These are phyloP conservation scores for Ophion ventricosus DNA, from an alignment of 2,888 invertebrate species.

Conservation along the genomic window DNA sequence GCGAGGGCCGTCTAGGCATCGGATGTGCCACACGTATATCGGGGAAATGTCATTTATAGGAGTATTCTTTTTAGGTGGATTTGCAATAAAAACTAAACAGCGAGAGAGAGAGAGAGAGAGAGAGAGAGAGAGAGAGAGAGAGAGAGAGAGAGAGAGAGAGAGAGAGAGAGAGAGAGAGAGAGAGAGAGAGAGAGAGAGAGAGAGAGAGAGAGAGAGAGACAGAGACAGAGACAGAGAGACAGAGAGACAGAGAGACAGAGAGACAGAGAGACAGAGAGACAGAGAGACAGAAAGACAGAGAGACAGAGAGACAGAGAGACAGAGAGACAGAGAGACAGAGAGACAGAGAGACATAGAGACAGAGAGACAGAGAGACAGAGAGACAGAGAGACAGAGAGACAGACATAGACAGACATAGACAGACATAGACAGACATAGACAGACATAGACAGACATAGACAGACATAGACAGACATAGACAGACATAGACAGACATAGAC, in stretches of 20 bases:
- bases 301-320: too few species aligned
- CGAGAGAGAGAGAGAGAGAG: neutral
- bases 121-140: neutral
- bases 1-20: neutral
- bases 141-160: neutral
- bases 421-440: neutral
- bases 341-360: too few species aligned
- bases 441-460: neutral
- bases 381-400: neutral
- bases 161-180: neutral
- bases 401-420: neutral
- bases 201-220: too few species aligned
- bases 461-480: neutral
- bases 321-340: too few species aligned
- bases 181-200: too few species aligned
- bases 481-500: neutral
- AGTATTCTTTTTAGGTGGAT: slow-evolving; percentile 57
- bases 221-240: too few species aligned
- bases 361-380: too few species aligned
- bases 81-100: slow-evolving; percentile 8
- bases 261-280: too few species aligned
- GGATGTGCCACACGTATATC: slow-evolving; percentile 51
- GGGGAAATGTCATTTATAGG: slow-evolving; percentile 45
- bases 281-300: too few species aligned
- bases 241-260: too few species aligned